Conservation (phyloP, 1,140 invertebrate species). For the Maconellicoccus hirsutus region DNA sequence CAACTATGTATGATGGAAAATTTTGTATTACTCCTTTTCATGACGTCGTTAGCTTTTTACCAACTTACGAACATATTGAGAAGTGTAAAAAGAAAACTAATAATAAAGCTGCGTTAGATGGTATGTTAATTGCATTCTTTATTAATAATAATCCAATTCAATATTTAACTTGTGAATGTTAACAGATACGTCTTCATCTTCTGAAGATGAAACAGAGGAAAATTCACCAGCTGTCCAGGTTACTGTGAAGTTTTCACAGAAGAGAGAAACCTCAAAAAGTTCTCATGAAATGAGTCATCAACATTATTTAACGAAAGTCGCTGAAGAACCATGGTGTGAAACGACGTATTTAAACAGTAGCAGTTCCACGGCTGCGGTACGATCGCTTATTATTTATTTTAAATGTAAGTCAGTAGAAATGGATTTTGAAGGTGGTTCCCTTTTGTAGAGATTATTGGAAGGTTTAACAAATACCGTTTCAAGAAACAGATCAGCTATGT, state of each 20-base stretch:
- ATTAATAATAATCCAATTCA: neutral
- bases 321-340: conserved; percentile 17
- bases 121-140: neutral
- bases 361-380: neutral
- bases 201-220: neutral
- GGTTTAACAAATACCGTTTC: neutral
- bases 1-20: neutral
- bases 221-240: neutral
- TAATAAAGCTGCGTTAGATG: neutral
- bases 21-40: conserved; percentile 15
- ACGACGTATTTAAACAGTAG: neutral
- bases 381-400: neutral
- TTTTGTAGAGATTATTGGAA: neutral
- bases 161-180: neutral
- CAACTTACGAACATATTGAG: neutral
- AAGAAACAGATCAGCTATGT: neutral
- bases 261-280: neutral
- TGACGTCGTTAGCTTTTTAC: conserved; percentile 1
- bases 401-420: no score
- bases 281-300: conserved; percentile 11
- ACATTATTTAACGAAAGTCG: neutral
- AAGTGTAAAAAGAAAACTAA: conserved; percentile 1
- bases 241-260: conserved; percentile 6
- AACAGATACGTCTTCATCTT: neutral
- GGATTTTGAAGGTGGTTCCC: neutral